Conservation (phyloP, 2,113 vertebrate genomes). For the Ctenomys sociabilis region DNA sequence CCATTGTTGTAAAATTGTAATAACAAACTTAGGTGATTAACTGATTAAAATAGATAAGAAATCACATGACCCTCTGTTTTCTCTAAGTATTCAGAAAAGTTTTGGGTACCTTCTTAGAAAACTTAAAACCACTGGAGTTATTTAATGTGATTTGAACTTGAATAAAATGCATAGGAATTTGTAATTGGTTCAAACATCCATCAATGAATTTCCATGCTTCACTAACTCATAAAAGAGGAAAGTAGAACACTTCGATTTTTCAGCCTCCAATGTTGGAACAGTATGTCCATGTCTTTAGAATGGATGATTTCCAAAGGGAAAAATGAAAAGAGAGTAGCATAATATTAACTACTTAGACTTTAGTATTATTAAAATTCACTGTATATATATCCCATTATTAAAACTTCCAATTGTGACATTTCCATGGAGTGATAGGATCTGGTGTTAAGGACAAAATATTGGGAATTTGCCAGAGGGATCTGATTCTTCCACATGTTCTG, state of each 20-base stretch:
- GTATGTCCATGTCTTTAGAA: slow-evolving; percentile 46
- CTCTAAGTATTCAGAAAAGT: not conserved
- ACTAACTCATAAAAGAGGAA: slow-evolving; percentile 43
- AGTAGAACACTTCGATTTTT: slow-evolving; percentile 58
- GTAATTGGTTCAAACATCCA: slow-evolving; percentile 48
- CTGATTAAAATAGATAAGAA: slow-evolving; percentile 16
- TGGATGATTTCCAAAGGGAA: slow-evolving; percentile 42
- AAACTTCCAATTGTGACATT: slow-evolving; percentile 60
- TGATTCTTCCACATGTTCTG: slow-evolving; percentile 36
- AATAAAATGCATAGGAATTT: slow-evolving; percentile 42
- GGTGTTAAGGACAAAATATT: slow-evolving; percentile 48
- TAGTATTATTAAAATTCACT: slow-evolving; percentile 38
- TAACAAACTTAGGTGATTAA: not conserved
- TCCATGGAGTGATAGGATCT: slow-evolving; percentile 53
- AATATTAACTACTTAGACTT: slow-evolving; percentile 31
- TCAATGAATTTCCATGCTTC: slow-evolving; percentile 63
- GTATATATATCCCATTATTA: not conserved
- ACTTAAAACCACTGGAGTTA: not conserved
- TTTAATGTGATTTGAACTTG: slow-evolving; percentile 60
- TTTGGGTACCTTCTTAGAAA: not conserved
- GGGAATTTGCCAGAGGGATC: slow-evolving; percentile 35
- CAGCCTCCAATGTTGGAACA: slow-evolving; percentile 33
- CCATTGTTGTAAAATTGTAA: not conserved
- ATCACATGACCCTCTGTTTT: not conserved
- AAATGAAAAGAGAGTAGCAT: slow-evolving; percentile 25